Percentiles rank a stretch among this genome's conserved stretches.
Conservation (phyloP, 2,113 vertebrate species). For the Grammomys surdaster region DNA sequence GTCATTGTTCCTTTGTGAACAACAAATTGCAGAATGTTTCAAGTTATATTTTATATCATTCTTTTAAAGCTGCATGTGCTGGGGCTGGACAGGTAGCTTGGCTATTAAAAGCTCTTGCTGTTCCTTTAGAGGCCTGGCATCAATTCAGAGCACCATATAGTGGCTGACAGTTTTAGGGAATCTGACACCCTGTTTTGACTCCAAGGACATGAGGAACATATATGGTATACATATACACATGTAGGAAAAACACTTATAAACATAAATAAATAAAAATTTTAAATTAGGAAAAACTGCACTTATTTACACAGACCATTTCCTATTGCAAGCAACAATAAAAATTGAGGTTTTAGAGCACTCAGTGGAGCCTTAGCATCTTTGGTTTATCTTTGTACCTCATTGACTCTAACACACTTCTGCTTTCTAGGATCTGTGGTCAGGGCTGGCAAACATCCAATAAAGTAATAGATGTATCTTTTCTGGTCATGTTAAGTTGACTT, state of each 20-base stretch:
- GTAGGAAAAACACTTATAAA: background rate
- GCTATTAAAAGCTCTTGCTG: background rate
- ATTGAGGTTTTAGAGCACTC: background rate
- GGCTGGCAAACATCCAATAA: background rate
- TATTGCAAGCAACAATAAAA: background rate
- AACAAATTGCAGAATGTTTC: background rate
- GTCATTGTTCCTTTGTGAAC: background rate
- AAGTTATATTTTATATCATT: constrained; percentile 25
- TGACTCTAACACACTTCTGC: background rate
- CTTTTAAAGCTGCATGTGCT: background rate
- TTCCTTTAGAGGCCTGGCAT: background rate
- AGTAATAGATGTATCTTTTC: background rate
- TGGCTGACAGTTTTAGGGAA: background rate
- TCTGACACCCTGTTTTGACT: background rate
- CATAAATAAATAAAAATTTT: background rate
- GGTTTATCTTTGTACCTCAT: background rate
- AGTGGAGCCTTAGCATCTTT: background rate
- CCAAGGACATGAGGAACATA: background rate
- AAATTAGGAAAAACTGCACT: background rate
- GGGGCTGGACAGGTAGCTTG: background rate
- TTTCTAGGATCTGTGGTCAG: background rate
- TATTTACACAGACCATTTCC: constrained; percentile 44
- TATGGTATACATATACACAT: background rate
- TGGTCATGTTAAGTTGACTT: background rate
- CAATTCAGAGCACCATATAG: background rate